Conservation (phyloP, 2,113 vertebrate species). For the Empidonax traillii region DNA sequence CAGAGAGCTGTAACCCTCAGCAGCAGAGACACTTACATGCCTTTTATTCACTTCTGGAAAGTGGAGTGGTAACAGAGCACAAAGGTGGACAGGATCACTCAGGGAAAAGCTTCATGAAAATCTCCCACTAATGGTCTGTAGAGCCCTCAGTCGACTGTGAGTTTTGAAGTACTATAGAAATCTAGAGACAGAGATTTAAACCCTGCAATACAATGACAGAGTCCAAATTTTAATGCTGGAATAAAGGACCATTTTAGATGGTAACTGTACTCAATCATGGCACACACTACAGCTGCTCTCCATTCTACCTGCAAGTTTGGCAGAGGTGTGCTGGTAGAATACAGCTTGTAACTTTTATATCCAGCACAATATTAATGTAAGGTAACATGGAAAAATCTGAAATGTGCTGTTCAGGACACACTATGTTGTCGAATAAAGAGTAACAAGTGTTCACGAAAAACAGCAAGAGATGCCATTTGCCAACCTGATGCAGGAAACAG, state of each 20-base stretch:
- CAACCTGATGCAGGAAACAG: not conserved
- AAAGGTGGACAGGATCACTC: not conserved
- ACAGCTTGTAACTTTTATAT: not conserved
- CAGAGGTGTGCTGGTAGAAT: not conserved
- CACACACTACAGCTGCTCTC: not conserved
- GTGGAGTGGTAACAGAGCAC: not conserved
- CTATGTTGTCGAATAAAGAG: not conserved
- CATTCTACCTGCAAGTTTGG: not conserved
- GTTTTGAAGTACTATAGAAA: not conserved
- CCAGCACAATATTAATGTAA: not conserved
- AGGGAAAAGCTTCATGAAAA: not conserved
- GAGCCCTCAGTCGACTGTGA: not conserved
- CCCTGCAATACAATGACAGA: not conserved
- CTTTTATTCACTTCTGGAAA: not conserved
- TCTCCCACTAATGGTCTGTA: not conserved
- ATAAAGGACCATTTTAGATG: not conserved
- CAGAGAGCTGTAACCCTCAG: not conserved
- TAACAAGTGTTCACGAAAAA: not conserved
- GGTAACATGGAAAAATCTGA: not conserved
- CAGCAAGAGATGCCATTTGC: not conserved
- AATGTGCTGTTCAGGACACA: fast-evolving
- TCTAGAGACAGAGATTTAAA: not conserved
- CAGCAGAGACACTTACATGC: not conserved
- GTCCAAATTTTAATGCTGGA: not conserved
- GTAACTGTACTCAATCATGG: not conserved